Base-by-base conservation (phyloP, 2,888 invertebrate genomes). In the Invenusta paracnida region DNA sequence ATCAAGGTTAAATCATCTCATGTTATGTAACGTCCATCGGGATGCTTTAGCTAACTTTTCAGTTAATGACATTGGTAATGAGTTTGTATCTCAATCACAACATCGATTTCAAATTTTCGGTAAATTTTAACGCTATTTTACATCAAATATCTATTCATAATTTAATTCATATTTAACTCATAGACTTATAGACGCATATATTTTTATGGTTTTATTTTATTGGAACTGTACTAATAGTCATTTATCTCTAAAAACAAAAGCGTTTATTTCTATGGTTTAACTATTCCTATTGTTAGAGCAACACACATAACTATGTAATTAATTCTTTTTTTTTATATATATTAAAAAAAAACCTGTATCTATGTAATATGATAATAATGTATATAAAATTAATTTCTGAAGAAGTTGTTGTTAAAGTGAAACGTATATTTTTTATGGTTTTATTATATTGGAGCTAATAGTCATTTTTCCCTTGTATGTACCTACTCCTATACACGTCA, bases 1-100 rank as follows among this genome's bases (percentile, higher is more conserved):
- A 73, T 13, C 73, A 73, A 73, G 25, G 23, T 73, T 25, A 73
- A 73, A 73, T 73, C 73, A 73, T 73, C 73, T 73, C 5, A 73
- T 73, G 73, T 73, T 73, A 73, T 73, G 73, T 73, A 73, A 73
- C 73, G 23, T 73, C 73, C 23, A 73, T 73, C 27, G 73, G 5
- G 73, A 73, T 73, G 23, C 5, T 73, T 73, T 73, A 73, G 48
- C 48, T 48, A 48, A 48, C 5, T 48, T 5, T 48, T 48, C 48
- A 5, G 17, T 48, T 48, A 48, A 11, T 48, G 48, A 48, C 48
- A 48, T 48, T 48, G 48, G 48, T 48, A 48, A 17, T 48, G 48
- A 48, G 48, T 48, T 48, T 17, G 48, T 48, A 48, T 48, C 48
- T 48, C 48, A 48, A 48, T 48, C 48, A 17, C 48, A 48, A 48